Conservation (phyloP, 2,797 vertebrate genomes). For the Adelosebastes latens region DNA sequence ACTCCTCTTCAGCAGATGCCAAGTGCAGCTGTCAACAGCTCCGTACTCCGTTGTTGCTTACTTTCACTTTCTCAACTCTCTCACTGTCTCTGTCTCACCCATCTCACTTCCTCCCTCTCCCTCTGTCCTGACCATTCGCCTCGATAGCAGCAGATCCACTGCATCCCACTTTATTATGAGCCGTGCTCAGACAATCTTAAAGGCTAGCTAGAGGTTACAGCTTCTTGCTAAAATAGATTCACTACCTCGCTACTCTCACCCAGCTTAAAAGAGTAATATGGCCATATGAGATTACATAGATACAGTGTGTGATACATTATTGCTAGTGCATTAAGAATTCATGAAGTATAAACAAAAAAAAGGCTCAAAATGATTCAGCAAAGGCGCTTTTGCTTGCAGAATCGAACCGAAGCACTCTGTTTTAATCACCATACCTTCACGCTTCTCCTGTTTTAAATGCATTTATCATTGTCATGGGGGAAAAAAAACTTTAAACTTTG, state of each 20-base stretch:
- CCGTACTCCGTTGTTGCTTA: conserved; percentile 75
- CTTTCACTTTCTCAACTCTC: conserved; percentile 53
- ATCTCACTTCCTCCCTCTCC: conserved; percentile 9
- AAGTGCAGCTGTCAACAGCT: conserved; percentile 92
- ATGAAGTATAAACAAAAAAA: conserved; percentile 76
- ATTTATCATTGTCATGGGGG: conserved; percentile 73
- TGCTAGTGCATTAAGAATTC: conserved; percentile 79
- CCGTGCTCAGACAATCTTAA: conserved; percentile 53
- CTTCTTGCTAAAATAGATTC: conserved; percentile 62
- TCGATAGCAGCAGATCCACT: conserved; percentile 46
- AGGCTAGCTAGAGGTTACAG: conserved; percentile 68
- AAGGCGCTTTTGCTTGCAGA: conserved; percentile 66
- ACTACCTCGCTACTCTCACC: conserved; percentile 47
- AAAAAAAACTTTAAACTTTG: conserved; percentile 61
- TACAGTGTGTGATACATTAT: conserved; percentile 74
- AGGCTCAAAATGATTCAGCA: conserved; percentile 64
- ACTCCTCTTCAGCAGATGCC: conserved; percentile 92
- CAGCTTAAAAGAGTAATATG: conserved; percentile 70
- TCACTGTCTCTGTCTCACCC: conserved; percentile 29
- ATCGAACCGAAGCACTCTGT: conserved; percentile 65
- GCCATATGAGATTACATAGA: conserved; percentile 73
- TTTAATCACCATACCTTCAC: conserved; percentile 76
- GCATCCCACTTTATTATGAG: conserved; percentile 63
- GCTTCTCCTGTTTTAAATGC: conserved; percentile 72
- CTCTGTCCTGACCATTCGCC: conserved; percentile 44